A percentile compares a stretch with the other conserved stretches of the same genome.
phyloP scores from a whole-genome alignment of 2,113 vertebrate genomes.

The Pao palembangensis region DNA sequence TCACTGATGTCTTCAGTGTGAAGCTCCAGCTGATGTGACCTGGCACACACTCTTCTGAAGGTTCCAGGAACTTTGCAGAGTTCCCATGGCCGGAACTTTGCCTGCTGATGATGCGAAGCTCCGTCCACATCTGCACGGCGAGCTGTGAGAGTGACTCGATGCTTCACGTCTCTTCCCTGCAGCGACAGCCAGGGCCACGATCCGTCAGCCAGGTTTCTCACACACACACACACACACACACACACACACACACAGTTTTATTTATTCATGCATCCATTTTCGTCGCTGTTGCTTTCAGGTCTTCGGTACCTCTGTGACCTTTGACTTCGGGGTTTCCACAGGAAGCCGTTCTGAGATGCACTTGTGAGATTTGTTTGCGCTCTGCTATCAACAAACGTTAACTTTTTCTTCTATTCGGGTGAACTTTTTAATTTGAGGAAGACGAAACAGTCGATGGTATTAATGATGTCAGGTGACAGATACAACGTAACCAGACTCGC shows the following conservation, averaged over 20 bases:
- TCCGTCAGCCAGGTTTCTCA: neutral
- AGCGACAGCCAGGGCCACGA: slow-evolving; percentile 15
- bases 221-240: too few relatives aligned
- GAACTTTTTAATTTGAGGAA: neutral
- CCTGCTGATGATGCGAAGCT: slow-evolving; percentile 42
- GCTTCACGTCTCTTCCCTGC: slow-evolving; percentile 48
- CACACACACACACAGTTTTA: neutral
- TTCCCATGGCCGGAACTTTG: slow-evolving; percentile 26
- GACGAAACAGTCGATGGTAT: neutral
- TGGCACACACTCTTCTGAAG: neutral
- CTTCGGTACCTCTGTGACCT: too few relatives aligned
- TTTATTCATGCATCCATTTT: neutral
- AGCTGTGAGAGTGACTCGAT: slow-evolving; percentile 57
- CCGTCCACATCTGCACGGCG: slow-evolving; percentile 41
- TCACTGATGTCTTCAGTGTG: too few relatives aligned
- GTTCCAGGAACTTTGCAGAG: slow-evolving; percentile 22
- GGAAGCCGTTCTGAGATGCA: too few relatives aligned
- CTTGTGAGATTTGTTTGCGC: too few relatives aligned
- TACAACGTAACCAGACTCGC: too few relatives aligned
- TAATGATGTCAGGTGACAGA: too few relatives aligned
- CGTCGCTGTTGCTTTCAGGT: too few relatives aligned
- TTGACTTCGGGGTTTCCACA: too few relatives aligned
- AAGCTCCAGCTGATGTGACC: too few relatives aligned
- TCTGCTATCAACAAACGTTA: too few relatives aligned
- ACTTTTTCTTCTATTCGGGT: too few relatives aligned